Evolutionary conservation across 1,140 invertebrate genomes (phyloP), one percentile per base, ranked within the genome.

Genomic region (Drosophila arawakana): DNA sequence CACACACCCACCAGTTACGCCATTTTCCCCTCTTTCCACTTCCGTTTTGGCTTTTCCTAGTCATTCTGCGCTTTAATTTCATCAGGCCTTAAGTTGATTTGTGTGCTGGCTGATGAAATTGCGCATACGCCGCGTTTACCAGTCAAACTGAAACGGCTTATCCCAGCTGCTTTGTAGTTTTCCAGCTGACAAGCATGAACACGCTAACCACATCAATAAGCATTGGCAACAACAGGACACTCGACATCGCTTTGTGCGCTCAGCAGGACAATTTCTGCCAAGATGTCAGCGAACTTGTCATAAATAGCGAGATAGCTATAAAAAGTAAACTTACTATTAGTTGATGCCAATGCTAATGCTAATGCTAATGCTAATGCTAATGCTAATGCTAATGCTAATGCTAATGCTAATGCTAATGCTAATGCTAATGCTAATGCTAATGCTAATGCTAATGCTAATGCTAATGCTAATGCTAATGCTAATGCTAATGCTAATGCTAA

Each of bases 81-180:
- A 76, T 83, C 80, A 80, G 50, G 81, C 47, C 60, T 44, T 80
- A 80, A 84, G 81, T 80, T 80, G 77, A 83, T 83, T 83, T 84
- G 63, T 76, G 52, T 52, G 70, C 54, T 49, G 39, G 37, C 39
- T 67, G 65, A 73, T 76, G 57, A 76, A 86, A 75, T 77, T 80
- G 63, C 67, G 73, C 44, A 75, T 75, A 63, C 72, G 72, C 66
- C 44, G 54, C 66, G 43, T 50, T 67, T 15, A 47, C 34, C 35
- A 46, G 30, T 49, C 30, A 3, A 7, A 37, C 41, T 49, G 25
- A 30, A 30, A 50, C 47, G 59, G 65, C 41, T 73, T 73, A 68
- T 46, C 55, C 50, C 74, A 50, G 54, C 44, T 49, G 50, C 50
- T 54, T 54, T 54, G 50, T 73, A 60, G 57, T 68, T 49, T 41